These are phyloP conservation scores for Troides helena DNA, from an alignment of 2,888 invertebrate species.

Conservation along the genomic window DNA sequence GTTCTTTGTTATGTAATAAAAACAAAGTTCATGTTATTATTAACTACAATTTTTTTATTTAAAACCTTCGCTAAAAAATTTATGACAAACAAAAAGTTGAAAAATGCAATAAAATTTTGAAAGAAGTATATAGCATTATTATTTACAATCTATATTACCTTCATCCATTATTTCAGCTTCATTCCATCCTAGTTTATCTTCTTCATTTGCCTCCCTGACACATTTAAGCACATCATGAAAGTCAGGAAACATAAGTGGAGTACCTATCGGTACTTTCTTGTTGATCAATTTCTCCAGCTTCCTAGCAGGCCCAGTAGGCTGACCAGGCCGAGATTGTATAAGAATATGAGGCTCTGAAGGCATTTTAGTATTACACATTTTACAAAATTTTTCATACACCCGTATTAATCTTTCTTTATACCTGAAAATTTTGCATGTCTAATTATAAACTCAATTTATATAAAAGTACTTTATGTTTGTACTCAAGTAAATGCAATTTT, in stretches of 20 bases:
- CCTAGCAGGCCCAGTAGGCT: slow-evolving; percentile 63
- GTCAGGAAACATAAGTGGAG: slow-evolving; percentile 73
- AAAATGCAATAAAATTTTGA: no score
- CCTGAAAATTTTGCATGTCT: slow-evolving; percentile 44
- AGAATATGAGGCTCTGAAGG: slow-evolving; percentile 67
- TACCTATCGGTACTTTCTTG: slow-evolving; percentile 66
- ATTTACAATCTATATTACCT: slow-evolving; percentile 49
- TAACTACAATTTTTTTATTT: no score
- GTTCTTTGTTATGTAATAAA: no score
- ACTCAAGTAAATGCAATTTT: neutral
- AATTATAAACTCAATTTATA: neutral
- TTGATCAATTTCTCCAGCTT: slow-evolving; percentile 68
- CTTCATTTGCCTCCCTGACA: slow-evolving; percentile 64
- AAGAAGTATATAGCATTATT: no score
- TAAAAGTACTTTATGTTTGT: neutral
- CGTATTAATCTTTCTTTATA: slow-evolving; percentile 72
- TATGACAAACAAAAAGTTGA: no score
- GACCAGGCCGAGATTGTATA: slow-evolving; percentile 60
- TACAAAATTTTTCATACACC: slow-evolving; percentile 82
- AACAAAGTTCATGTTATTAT: no score
- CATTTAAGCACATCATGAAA: slow-evolving; percentile 77
- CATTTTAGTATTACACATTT: slow-evolving; percentile 79
- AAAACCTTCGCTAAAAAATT: no score
- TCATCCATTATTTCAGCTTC: slow-evolving; percentile 70
- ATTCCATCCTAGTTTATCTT: slow-evolving; percentile 65